Conservation (phyloP, 2,888 invertebrate genomes). For the Schizaphis graminum region DNA sequence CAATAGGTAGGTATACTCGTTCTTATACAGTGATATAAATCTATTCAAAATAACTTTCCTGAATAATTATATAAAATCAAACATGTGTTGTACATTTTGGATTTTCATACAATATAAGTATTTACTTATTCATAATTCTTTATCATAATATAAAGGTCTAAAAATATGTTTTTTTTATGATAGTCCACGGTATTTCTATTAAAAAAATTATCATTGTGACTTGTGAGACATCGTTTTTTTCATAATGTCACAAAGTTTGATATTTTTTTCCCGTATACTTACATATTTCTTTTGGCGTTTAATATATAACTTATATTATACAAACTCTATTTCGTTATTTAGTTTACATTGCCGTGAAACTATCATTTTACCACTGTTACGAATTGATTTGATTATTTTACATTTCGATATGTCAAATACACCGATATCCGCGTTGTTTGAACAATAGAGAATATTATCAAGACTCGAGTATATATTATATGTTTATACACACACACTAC, state of each 20-base stretch:
- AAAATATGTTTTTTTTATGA: neutral
- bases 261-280: neutral
- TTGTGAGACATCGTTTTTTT: neutral
- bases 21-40: neutral
- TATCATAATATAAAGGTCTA: neutral
- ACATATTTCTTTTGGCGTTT: neutral
- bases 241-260: neutral
- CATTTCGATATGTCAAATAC: neutral
- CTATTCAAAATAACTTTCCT: neutral
- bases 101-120: neutral
- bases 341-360: neutral
- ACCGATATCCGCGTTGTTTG: neutral
- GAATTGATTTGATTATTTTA: neutral
- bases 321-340: neutral
- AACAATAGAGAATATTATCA: neutral
- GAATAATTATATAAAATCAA: neutral
- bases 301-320: neutral
- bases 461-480: neutral
- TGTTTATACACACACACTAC: neutral
- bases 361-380: neutral
- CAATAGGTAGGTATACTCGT: neutral
- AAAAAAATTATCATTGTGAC: neutral
- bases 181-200: neutral
- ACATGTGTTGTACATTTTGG: neutral
- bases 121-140: neutral